phyloP scores from a whole-genome alignment of 2,888 invertebrate genomes.

The Apamea anceps region DNA sequence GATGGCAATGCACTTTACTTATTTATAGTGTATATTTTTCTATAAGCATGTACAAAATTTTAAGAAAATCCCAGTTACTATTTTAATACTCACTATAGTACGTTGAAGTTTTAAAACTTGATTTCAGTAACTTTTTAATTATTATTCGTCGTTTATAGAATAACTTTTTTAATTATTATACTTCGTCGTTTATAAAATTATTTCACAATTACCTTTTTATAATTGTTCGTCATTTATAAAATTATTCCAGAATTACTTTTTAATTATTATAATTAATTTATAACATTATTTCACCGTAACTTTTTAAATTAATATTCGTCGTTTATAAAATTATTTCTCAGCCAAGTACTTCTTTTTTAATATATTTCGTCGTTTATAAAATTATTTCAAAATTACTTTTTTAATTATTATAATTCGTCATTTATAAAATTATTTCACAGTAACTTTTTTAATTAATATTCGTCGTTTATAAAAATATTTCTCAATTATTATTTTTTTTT shows the following conservation, averaged over 20 bases:
- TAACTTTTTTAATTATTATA: neutral
- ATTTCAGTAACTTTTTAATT: constrained; percentile 14
- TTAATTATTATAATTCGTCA: no score
- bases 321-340: neutral
- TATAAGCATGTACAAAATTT: constrained; percentile 35
- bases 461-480: neutral
- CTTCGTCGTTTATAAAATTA: neutral
- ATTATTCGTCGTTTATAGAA: neutral
- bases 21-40: constrained; percentile 47
- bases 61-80: constrained; percentile 15
- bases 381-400: neutral
- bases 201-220: neutral
- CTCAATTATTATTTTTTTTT: neutral
- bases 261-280: neutral
- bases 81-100: constrained; percentile 6
- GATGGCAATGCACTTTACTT: constrained; percentile 41
- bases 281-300: constrained; percentile 5
- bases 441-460: neutral
- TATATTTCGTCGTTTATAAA: constrained; percentile 7
- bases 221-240: constrained; percentile 5
- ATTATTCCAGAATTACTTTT: neutral
- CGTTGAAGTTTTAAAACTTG: constrained; percentile 20
- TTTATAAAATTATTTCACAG: neutral
- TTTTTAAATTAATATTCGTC: neutral
- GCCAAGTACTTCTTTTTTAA: neutral